Evolutionary conservation across 2,888 invertebrate genomes (phyloP).

Genomic region (Phymatocera aterrima): DNA sequence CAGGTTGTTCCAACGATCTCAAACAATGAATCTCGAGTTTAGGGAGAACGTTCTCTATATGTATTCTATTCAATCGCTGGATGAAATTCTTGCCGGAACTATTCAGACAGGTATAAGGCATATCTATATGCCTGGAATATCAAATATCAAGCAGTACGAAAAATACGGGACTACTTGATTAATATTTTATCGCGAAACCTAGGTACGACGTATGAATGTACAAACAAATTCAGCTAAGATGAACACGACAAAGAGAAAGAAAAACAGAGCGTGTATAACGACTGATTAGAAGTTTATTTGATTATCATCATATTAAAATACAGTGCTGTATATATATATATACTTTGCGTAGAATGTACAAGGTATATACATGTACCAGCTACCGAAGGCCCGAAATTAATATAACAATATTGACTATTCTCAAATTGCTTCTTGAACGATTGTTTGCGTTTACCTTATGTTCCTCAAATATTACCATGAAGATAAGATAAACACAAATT

Average conservation of each 20-base stretch:
- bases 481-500: not conserved
- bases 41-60: no score
- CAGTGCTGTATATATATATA: no score
- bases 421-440: not conserved
- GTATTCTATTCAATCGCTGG: no score
- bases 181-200: not conserved
- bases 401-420: not conserved
- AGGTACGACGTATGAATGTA: not conserved
- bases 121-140: no score
- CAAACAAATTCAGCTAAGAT: not conserved
- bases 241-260: not conserved
- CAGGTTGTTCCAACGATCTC: not conserved
- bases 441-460: not conserved
- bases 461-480: not conserved
- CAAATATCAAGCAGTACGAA: not conserved
- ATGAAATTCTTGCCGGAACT: no score
- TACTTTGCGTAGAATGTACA: not conserved
- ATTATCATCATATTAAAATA: not conserved
- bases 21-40: constrained; percentile 6
- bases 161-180: not conserved
- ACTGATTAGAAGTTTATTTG: not conserved
- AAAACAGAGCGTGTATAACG: not conserved
- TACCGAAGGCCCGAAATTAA: not conserved
- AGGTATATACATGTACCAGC: not conserved
- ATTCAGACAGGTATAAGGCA: no score